phyloP scores from a whole-genome alignment of 2,888 invertebrate genomes.

The Pinctada fucata region DNA sequence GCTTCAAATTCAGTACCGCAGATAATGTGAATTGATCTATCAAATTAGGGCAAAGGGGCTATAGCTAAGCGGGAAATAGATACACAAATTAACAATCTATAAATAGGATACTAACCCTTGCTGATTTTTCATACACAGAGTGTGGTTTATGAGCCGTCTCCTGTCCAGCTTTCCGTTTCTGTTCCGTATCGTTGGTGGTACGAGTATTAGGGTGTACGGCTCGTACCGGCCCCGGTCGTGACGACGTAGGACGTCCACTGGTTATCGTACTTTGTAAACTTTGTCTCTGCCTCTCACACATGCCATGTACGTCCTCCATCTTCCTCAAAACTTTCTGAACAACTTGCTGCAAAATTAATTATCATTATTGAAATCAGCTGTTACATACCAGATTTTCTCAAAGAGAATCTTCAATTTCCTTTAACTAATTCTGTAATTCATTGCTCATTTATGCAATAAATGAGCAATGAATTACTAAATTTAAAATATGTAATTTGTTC shows the following conservation, averaged over 20 bases:
- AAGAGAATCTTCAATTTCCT: no score
- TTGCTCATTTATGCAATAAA: no score
- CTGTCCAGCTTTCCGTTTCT: conserved; percentile 41
- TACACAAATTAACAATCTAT: no score
- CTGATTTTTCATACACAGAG: conserved; percentile 57
- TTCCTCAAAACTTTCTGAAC: conserved; percentile 88
- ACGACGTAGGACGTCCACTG: conserved; percentile 83
- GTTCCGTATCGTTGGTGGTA: conserved; percentile 40
- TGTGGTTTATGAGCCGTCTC: conserved; percentile 41
- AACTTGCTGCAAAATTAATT: conserved; percentile 58
- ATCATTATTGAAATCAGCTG: no score
- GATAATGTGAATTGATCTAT: no score
- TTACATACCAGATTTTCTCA: no score
- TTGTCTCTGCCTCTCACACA: conserved; percentile 86
- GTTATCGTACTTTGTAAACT: conserved; percentile 63
- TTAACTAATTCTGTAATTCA: no score
- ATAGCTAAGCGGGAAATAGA: no score
- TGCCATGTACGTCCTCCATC: conserved; percentile 94
- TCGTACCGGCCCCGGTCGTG: conserved; percentile 87
- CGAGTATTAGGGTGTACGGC: conserved; percentile 32
- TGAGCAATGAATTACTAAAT: no score
- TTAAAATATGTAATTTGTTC: no score
- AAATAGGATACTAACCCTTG: conserved; percentile 60
- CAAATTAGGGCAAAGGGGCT: no score
- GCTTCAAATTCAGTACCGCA: no score